A percentile compares a stretch with the other conserved stretches of the same genome.
phyloP scores from a whole-genome alignment of 2,888 invertebrate species.

The Rhamnusium bicolor region DNA sequence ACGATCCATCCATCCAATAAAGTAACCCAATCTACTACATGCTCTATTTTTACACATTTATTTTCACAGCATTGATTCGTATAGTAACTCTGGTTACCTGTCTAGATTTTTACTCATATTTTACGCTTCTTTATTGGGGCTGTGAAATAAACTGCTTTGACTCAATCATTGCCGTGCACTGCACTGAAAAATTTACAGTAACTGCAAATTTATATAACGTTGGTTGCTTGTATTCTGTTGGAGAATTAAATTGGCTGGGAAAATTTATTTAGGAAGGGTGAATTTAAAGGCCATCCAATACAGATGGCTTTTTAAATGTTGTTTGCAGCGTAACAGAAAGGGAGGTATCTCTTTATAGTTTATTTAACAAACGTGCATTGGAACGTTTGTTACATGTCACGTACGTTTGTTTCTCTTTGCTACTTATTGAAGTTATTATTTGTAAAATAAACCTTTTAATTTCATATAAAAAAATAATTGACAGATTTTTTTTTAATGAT shows the following conservation, averaged over 20 bases:
- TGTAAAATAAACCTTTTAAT: too few species aligned
- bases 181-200: not conserved
- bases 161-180: not conserved
- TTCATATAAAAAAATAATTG: too few species aligned
- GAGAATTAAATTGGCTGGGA: not conserved
- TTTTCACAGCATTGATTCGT: conserved; percentile 9
- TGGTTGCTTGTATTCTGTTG: not conserved
- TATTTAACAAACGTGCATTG: not conserved
- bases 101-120: conserved; percentile 11
- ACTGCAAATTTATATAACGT: not conserved
- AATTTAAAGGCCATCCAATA: not conserved
- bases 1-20: not conserved
- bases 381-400: not conserved
- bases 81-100: not conserved
- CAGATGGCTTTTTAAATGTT: not conserved
- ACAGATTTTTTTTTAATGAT: too few species aligned
- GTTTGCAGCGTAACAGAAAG: not conserved
- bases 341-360: not conserved
- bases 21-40: not conserved
- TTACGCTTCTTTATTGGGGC: not conserved
- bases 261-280: not conserved
- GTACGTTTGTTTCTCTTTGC: too few species aligned
- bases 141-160: conserved; percentile 4
- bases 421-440: too few species aligned
- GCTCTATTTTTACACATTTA: conserved; percentile 7